A percentile compares a stretch with the other conserved stretches of the same genome.
phyloP scores from a whole-genome alignment of 2,797 vertebrate genomes.

The Poliocrania exsul region DNA sequence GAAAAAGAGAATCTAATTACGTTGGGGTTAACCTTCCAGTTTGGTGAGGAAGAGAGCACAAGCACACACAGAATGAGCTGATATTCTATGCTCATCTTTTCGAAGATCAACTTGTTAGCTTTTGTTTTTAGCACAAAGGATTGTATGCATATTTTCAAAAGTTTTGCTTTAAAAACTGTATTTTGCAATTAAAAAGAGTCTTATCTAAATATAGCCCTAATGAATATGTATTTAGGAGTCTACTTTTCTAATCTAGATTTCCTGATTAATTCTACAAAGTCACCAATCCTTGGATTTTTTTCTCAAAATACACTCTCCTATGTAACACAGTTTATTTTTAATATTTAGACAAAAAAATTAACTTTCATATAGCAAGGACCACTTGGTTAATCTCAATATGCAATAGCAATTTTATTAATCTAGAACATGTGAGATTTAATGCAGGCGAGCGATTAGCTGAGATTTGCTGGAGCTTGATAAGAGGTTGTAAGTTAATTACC shows the following conservation, averaged over 20 bases:
- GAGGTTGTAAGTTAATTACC: slow-evolving; percentile 85
- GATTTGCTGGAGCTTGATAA: slow-evolving; percentile 42
- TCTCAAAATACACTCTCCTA: neutral
- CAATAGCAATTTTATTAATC: neutral
- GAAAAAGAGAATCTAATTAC: neutral
- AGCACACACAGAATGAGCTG: neutral
- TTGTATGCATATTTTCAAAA: neutral
- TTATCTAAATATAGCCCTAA: neutral
- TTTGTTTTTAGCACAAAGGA: neutral
- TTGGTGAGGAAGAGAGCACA: neutral
- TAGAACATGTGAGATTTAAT: slow-evolving; percentile 12
- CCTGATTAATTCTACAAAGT: neutral
- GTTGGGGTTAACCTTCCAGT: neutral
- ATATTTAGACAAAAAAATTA: neutral
- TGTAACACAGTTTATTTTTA: neutral
- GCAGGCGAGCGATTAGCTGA: neutral
- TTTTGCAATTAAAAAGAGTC: neutral
- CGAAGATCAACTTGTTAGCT: neutral
- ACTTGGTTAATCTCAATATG: slow-evolving; percentile 23
- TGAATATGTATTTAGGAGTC: neutral
- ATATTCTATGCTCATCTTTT: neutral
- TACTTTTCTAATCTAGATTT: neutral
- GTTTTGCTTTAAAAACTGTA: neutral
- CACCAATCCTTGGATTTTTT: neutral
- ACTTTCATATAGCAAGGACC: neutral